Evolutionary conservation across 2,888 invertebrate species (phyloP).

Genomic region (Pristionchus japonicus): DNA sequence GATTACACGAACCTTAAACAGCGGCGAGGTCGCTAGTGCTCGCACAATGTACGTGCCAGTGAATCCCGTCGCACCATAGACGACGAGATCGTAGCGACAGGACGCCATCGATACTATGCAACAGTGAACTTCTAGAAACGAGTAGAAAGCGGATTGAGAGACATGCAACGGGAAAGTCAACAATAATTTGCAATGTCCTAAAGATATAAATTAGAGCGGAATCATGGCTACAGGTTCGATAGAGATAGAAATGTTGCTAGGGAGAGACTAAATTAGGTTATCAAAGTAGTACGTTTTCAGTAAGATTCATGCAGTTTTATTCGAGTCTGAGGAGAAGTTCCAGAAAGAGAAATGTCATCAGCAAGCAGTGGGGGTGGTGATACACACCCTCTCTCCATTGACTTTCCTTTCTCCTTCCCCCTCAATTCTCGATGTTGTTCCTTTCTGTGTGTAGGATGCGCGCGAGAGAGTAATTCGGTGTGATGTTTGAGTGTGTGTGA

Average conservation of each 20-base stretch:
- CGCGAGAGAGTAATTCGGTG: not conserved
- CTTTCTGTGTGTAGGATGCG: not conserved
- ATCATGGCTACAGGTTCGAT: too few relatives aligned
- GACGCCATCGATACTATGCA: not conserved
- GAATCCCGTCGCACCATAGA: slow-evolving; percentile 95
- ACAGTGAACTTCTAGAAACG: too few relatives aligned
- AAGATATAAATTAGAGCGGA: not conserved
- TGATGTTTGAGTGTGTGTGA: not conserved
- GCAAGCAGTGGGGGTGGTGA: not conserved
- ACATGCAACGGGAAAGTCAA: too few relatives aligned
- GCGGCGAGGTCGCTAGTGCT: slow-evolving; percentile 78
- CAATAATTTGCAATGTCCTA: too few relatives aligned
- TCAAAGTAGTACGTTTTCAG: too few relatives aligned
- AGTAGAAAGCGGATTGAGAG: not conserved
- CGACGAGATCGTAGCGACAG: slow-evolving; percentile 82
- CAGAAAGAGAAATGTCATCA: not conserved
- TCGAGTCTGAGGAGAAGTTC: not conserved
- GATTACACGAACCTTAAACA: slow-evolving; percentile 51
- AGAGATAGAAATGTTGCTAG: too few relatives aligned
- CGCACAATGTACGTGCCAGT: slow-evolving; percentile 89
- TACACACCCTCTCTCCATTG: not conserved
- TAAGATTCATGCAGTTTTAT: not conserved
- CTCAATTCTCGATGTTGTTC: not conserved
- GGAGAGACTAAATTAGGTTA: too few relatives aligned
- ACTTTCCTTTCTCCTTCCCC: not conserved